A percentile compares a stretch with the other conserved stretches of the same genome.
These are phyloP conservation scores for Phrynocephalus guinanensis DNA, from an alignment of 2,797 vertebrate species.

Conservation along the genomic window DNA sequence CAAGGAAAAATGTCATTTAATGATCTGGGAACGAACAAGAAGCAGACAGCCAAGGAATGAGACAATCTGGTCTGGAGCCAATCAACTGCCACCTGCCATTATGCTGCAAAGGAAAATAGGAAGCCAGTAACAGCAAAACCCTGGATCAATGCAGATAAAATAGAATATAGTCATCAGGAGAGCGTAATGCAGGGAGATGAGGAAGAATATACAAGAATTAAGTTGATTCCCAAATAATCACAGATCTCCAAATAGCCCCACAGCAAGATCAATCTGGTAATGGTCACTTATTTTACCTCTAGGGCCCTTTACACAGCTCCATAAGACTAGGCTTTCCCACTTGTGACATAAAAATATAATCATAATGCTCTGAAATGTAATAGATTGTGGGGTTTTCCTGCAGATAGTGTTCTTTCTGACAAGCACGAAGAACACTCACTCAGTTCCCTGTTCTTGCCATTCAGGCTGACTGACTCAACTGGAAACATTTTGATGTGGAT, in stretches of 20 bases:
- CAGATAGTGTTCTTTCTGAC: background rate
- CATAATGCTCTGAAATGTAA: background rate
- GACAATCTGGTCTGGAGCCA: conserved; percentile 50
- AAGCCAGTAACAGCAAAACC: conserved; percentile 46
- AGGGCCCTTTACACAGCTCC: conserved; percentile 13
- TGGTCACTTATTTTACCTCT: background rate
- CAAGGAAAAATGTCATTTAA: conserved; percentile 45
- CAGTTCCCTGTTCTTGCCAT: too few species aligned
- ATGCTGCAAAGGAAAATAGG: conserved; percentile 55
- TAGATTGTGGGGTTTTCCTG: background rate
- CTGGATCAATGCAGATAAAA: conserved; percentile 26
- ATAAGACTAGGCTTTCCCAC: background rate
- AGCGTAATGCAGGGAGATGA: conserved; percentile 5
- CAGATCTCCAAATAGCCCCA: conserved; percentile 18
- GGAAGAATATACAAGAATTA: conserved; percentile 7
- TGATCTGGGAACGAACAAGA: conserved; percentile 42
- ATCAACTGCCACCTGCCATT: conserved; percentile 56
- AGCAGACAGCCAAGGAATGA: conserved; percentile 20
- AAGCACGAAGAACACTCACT: too few species aligned
- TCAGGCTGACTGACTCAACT: too few species aligned
- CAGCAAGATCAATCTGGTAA: background rate
- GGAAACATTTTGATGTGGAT: too few species aligned
- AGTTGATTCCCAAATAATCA: background rate
- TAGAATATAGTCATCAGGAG: conserved; percentile 23
- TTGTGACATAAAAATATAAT: conserved; percentile 11